phyloP scores from a whole-genome alignment of 2,888 invertebrate genomes.

The Phengaris alcon region DNA sequence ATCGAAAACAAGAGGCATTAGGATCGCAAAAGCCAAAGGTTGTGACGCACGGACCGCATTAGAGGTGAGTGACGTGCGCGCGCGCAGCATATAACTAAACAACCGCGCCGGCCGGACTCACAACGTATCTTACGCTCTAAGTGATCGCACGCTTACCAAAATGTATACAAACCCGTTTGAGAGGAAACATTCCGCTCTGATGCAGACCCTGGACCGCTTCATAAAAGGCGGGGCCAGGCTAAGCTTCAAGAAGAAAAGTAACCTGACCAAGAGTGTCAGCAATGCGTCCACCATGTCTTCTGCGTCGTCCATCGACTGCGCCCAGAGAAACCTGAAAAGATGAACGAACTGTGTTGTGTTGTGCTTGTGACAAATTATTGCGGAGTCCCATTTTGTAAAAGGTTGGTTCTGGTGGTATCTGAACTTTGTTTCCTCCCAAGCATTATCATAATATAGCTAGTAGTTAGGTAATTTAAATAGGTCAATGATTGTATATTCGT shows the following conservation, averaged over 20 bases:
- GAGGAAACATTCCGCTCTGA: constrained; percentile 83
- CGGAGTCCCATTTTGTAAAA: constrained; percentile 48
- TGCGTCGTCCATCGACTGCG: constrained; percentile 49
- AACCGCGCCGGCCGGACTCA: constrained; percentile 47
- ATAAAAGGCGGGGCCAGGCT: constrained; percentile 72
- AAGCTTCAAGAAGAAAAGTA: constrained; percentile 62
- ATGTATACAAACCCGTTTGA: constrained; percentile 86
- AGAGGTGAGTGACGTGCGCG: constrained; percentile 50
- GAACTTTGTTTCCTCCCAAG: neutral
- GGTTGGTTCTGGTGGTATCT: constrained; percentile 64
- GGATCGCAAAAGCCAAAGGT: constrained; percentile 39
- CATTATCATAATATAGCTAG: too few species aligned
- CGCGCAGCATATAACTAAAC: constrained; percentile 48
- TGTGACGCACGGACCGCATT: constrained; percentile 44
- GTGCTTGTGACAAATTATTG: constrained; percentile 56
- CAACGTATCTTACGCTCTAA: constrained; percentile 45
- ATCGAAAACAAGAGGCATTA: constrained; percentile 13
- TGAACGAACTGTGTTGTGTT: constrained; percentile 54
- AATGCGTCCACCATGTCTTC: constrained; percentile 59
- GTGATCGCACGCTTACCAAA: constrained; percentile 52
- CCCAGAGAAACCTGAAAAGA: constrained; percentile 57
- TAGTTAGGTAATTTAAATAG: too few species aligned
- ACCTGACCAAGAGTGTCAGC: constrained; percentile 49
- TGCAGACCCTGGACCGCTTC: constrained; percentile 82
- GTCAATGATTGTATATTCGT: neutral